Conservation (phyloP, 2,113 vertebrate species). For the Poicephalus gulielmi region DNA sequence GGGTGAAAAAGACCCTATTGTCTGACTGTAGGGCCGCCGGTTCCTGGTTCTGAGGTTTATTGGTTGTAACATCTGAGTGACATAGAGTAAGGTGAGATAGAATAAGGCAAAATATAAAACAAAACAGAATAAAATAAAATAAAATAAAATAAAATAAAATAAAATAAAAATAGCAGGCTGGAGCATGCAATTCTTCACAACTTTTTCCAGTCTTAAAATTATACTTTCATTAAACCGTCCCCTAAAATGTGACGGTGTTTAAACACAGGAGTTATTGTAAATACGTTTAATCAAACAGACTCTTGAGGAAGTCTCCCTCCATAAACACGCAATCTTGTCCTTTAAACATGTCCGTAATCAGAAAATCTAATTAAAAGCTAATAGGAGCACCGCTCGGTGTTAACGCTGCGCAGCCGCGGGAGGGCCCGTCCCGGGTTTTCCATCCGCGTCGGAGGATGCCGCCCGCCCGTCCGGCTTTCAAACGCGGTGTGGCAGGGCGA, state of each 20-base stretch:
- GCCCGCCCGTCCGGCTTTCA: background rate
- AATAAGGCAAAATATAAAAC: background rate
- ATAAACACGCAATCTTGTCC: slow-evolving; percentile 13
- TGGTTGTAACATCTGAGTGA: background rate
- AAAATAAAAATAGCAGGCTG: background rate
- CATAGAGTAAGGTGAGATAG: background rate
- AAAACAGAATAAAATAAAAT: background rate
- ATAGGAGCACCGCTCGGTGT: background rate
- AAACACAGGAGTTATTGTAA: background rate
- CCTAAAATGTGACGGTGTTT: background rate
- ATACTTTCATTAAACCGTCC: background rate
- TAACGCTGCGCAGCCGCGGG: background rate
- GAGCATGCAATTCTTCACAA: background rate
- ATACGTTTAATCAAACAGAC: slow-evolving; percentile 12
- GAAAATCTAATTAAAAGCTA: slow-evolving; percentile 44
- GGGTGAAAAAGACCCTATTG: background rate
- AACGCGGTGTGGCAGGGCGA: background rate
- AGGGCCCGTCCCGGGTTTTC: background rate
- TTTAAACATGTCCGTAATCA: slow-evolving; percentile 17
- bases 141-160: background rate
- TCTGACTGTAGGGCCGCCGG: background rate
- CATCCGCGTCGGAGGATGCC: background rate
- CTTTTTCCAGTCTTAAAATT: background rate
- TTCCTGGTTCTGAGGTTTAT: background rate
- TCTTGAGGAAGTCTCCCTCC: background rate